Evolutionary conservation across 2,113 vertebrate species (phyloP), one percentile per base, ranked within the genome.

Genomic region (Sula dactylatra): DNA sequence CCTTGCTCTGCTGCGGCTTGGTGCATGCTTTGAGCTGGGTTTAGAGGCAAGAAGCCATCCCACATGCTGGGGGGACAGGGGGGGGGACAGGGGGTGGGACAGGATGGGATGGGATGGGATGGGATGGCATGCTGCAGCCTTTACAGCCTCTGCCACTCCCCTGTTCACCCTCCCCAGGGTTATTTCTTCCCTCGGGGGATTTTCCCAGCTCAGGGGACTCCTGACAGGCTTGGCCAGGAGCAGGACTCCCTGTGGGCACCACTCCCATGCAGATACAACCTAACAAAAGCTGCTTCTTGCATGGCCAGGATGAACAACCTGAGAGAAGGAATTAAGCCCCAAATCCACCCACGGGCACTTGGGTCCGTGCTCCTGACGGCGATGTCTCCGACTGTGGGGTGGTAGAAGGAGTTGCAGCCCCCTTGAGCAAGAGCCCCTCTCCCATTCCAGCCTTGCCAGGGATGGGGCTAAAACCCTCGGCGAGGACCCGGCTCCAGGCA

Each of bases 341-440:
- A 0, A 70, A 87, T 66, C 21, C 45, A 49, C 31, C 7, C 0
- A 0, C 6, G 14, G 14, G 52, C 1, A 1, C 31, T 56, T 62
- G 64, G 21, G 50, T 29, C 74, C 11, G 2, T 32, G 36, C 36
- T 86, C 31, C 44, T 4, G 4, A 26, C 0, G 0, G 42, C 24
- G 58, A 65, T 6, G 2, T 72, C 52, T 86, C 58, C 36, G 58
- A 22, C 13, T 4, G 0, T 34, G 42, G 19, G 16, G 25, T 50
- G 31, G 38, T 7, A 47, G 36, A 34, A 84, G 21, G 24, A 32
- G 22, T 34, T 29, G 5, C 65, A 59, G 70, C 25, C 36, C n/a
- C 59, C 59, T 38, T 62, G 59, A 38, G n/a, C 25, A 84, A 78
- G 81, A 91, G 24, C 26, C n/a, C 18, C n/a, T 74, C 16, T 89